These are phyloP conservation scores for Furcula furcula DNA, from an alignment of 2,888 invertebrate genomes.

Conservation along the genomic window DNA sequence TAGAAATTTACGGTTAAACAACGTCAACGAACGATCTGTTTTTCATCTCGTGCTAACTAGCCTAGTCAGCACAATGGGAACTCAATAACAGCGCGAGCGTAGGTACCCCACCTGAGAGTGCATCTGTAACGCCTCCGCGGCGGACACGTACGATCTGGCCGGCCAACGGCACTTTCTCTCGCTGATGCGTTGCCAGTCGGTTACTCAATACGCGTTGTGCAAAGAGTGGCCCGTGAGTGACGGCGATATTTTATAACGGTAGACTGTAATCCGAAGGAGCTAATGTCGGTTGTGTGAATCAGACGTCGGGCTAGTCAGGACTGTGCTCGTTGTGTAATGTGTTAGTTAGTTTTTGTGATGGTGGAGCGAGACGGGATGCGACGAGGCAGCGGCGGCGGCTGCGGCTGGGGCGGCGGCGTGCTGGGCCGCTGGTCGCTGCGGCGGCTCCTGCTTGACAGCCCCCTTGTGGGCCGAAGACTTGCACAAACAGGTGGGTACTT, in stretches of 20 bases:
- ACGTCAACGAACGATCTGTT: not conserved
- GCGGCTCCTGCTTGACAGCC: conserved; percentile 86
- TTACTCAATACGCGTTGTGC: conserved; percentile 68
- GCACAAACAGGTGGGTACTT: conserved; percentile 78
- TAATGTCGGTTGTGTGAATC: conserved; percentile 43
- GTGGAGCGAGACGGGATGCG: conserved; percentile 71
- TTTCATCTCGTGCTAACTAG: conserved; percentile 9
- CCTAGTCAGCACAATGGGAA: conserved; percentile 40
- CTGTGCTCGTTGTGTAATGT: conserved; percentile 52
- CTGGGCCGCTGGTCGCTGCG: conserved; percentile 85
- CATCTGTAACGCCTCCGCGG: conserved; percentile 51
- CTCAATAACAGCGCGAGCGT: conserved; percentile 33
- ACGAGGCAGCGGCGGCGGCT: conserved; percentile 66
- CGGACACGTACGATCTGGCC: conserved; percentile 49
- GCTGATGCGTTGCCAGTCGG: conserved; percentile 61
- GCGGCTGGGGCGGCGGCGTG: conserved; percentile 73
- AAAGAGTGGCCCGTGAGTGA: conserved; percentile 47
- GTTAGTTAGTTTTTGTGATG: conserved; percentile 58
- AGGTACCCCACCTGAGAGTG: conserved; percentile 48
- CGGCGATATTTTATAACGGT: conserved; percentile 56
- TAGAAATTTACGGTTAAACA: conserved; percentile 4
- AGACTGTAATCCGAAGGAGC: conserved; percentile 45
- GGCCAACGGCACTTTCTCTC: conserved; percentile 71
- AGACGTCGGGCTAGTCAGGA: conserved; percentile 21
- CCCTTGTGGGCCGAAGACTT: conserved; percentile 85